Conservation (phyloP, 2,888 invertebrate species). For the Dastarcus helophoroides region DNA sequence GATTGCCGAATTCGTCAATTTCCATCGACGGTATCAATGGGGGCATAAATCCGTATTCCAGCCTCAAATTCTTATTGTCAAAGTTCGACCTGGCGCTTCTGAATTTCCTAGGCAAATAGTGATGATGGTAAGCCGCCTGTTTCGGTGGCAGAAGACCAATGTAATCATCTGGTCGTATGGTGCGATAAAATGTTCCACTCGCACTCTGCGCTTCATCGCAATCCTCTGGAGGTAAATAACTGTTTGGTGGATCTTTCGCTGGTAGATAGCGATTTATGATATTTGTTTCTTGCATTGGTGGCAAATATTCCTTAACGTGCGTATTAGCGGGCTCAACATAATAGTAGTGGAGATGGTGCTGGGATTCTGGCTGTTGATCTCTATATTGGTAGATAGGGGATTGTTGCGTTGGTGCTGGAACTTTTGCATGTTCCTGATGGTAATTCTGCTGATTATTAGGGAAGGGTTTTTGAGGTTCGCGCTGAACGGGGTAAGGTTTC, state of each 20-base stretch:
- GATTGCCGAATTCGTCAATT: conserved; percentile 61
- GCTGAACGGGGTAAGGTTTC: conserved; percentile 19
- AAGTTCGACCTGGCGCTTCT: conserved; percentile 38
- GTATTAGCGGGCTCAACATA: conserved; percentile 18
- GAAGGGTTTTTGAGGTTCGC: conserved; percentile 7
- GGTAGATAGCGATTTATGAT: conserved; percentile 6
- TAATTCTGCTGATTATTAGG: too few species aligned
- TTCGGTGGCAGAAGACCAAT: conserved; percentile 44
- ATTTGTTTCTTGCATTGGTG: conserved; percentile 14
- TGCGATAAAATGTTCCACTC: conserved; percentile 13
- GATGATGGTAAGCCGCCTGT: conserved; percentile 17
- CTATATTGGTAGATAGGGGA: background rate
- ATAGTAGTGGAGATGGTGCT: conserved; percentile 10
- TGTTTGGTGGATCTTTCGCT: conserved; percentile 13
- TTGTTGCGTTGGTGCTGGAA: background rate
- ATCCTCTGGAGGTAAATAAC: conserved; percentile 13
- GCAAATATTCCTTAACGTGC: conserved; percentile 17
- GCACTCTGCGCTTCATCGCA: conserved; percentile 11
- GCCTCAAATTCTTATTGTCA: conserved; percentile 54
- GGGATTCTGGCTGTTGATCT: conserved; percentile 7
- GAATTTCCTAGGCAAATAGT: conserved; percentile 15
- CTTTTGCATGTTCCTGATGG: too few species aligned
- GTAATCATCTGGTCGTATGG: conserved; percentile 27
- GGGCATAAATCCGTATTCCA: conserved; percentile 76
- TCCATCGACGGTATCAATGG: conserved; percentile 71